Evolutionary conservation across 2,113 vertebrate species (phyloP).

Genomic region (Aythya baeri): DNA sequence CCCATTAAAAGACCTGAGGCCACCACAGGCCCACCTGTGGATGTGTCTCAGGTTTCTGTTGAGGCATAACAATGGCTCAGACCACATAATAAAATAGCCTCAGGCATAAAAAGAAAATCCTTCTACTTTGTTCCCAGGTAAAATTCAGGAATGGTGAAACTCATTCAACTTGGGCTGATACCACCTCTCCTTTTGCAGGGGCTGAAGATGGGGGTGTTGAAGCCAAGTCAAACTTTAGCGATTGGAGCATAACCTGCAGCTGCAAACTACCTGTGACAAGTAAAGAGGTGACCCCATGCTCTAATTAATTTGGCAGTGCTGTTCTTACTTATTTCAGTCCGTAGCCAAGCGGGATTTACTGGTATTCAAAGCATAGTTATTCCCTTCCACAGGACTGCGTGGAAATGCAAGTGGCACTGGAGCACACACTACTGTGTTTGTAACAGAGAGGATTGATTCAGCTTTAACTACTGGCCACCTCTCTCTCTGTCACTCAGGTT

Average conservation of each 20-base stretch:
- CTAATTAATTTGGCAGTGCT: neutral
- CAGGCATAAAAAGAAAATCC: neutral
- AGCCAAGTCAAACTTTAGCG: neutral
- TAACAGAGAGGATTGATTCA: neutral
- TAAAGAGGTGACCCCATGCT: neutral
- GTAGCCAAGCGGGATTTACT: too few relatives aligned
- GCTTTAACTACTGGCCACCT: neutral
- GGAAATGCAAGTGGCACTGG: neutral
- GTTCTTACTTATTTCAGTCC: neutral
- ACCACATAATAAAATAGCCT: neutral
- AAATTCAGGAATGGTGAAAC: neutral
- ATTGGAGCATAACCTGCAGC: neutral
- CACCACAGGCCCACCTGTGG: neutral
- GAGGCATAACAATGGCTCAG: neutral
- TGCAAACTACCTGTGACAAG: neutral
- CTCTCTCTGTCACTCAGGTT: neutral
- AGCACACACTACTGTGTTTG: fast-evolving
- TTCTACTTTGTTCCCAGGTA: neutral
- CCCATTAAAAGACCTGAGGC: neutral
- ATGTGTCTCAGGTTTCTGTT: neutral
- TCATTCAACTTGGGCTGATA: neutral
- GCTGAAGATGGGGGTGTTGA: neutral
- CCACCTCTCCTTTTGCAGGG: neutral
- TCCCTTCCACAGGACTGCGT: neutral
- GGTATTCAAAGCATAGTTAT: neutral